Conservation (phyloP, 1,140 invertebrate species). For the Drosophila trapezifrons region DNA sequence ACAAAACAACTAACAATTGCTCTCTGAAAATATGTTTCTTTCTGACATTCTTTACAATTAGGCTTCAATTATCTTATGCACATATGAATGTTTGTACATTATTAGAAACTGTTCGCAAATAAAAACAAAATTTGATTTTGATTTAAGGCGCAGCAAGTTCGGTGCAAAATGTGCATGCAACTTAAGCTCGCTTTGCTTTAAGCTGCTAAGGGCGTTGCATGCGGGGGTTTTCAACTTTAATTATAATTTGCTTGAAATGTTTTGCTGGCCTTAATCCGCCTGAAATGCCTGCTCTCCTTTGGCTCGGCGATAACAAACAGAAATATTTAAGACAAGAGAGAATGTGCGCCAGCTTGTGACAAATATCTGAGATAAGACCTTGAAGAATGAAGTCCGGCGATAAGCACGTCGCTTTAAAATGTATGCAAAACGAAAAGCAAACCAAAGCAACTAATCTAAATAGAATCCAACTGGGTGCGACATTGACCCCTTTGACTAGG, state of each 20-base stretch:
- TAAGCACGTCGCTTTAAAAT: constrained; percentile 13
- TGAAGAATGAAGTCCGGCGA: constrained; percentile 17
- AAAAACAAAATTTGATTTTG: constrained; percentile 18
- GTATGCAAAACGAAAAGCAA: neutral
- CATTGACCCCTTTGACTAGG: constrained; percentile 4
- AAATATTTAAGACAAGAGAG: constrained; percentile 31
- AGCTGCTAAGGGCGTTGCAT: constrained; percentile 9
- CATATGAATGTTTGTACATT: neutral
- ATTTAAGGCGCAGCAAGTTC: constrained; percentile 18
- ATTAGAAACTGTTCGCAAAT: neutral
- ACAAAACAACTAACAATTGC: neutral
- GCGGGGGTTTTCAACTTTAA: constrained; percentile 21
- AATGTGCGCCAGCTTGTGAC: constrained; percentile 17
- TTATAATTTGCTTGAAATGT: constrained; percentile 38
- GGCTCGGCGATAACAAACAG: constrained; percentile 28
- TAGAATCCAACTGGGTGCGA: neutral
- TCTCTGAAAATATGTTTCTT: neutral
- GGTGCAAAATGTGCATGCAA: constrained; percentile 8
- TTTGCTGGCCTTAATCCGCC: constrained; percentile 33
- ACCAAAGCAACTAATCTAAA: neutral
- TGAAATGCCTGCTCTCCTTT: constrained; percentile 7
- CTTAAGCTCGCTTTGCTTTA: constrained; percentile 2
- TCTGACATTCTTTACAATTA: neutral
- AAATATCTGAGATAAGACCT: constrained; percentile 21
- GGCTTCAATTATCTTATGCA: neutral